Percentiles rank a stretch among this genome's conserved stretches.
phyloP scores from a whole-genome alignment of 2,797 vertebrate species.

The Morus bassanus region DNA sequence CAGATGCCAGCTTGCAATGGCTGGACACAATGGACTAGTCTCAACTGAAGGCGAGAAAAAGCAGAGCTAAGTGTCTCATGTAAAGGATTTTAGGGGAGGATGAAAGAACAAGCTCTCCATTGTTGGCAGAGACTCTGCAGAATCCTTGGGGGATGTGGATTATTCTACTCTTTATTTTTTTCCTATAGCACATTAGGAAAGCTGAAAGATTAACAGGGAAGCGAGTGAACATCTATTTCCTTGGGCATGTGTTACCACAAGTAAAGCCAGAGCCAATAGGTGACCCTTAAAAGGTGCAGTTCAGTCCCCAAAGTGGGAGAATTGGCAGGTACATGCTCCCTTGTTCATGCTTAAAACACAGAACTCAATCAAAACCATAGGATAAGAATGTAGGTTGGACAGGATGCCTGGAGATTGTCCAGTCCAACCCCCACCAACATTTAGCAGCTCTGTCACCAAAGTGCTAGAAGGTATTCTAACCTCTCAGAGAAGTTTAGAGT shows the following conservation, averaged over 20 bases:
- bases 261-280: neutral
- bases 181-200: neutral
- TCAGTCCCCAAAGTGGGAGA: neutral
- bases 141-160: neutral
- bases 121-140: neutral
- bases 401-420: neutral
- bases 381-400: neutral
- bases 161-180: neutral
- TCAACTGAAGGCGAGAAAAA: neutral
- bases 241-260: neutral
- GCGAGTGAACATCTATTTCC: neutral
- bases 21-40: neutral
- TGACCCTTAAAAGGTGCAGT: neutral
- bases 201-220: neutral
- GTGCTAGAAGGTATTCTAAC: neutral
- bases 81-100: neutral
- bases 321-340: neutral
- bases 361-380: neutral
- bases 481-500: neutral
- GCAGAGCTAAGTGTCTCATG: neutral
- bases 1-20: neutral
- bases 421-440: neutral
- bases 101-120: conserved; percentile 9
- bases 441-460: neutral
- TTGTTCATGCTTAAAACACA: neutral